A percentile compares a stretch with the other conserved stretches of the same genome.
These are phyloP conservation scores for Phorcus lineatus DNA, from an alignment of 2,888 invertebrate species.

Conservation along the genomic window DNA sequence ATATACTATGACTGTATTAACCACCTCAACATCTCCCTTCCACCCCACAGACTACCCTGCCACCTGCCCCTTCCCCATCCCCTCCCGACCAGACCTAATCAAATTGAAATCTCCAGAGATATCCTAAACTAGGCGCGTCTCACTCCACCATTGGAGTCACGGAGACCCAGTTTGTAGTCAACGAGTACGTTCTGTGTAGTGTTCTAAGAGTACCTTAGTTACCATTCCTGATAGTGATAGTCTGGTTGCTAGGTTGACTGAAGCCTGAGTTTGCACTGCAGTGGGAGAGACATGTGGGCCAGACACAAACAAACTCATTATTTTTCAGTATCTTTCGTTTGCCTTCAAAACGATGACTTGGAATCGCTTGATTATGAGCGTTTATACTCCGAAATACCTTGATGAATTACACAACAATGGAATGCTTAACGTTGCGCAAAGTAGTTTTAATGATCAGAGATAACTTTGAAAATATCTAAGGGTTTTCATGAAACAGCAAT, in stretches of 20 bases:
- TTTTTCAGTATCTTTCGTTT: not conserved
- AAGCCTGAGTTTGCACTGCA: not conserved
- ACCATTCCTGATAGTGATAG: not conserved
- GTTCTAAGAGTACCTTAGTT: not conserved
- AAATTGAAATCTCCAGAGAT: too few relatives aligned
- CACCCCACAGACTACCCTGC: too few relatives aligned
- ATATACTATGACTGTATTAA: too few relatives aligned
- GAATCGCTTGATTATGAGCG: not conserved
- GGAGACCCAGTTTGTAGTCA: not conserved
- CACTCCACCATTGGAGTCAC: not conserved
- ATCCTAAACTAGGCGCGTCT: not conserved
- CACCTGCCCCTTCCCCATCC: too few relatives aligned
- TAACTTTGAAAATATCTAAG: too few relatives aligned
- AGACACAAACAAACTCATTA: constrained; percentile 15
- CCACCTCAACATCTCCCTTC: too few relatives aligned
- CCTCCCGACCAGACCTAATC: too few relatives aligned
- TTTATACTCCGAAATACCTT: too few relatives aligned
- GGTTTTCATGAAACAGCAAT: too few relatives aligned
- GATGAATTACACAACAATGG: too few relatives aligned
- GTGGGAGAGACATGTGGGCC: not conserved
- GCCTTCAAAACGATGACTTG: constrained; percentile 4
- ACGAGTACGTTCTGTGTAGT: not conserved
- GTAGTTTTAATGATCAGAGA: too few relatives aligned
- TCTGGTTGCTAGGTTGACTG: not conserved
- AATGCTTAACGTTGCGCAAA: too few relatives aligned